Base-by-base conservation (phyloP, 2,797 vertebrate species). In the Danio kyathit region DNA sequence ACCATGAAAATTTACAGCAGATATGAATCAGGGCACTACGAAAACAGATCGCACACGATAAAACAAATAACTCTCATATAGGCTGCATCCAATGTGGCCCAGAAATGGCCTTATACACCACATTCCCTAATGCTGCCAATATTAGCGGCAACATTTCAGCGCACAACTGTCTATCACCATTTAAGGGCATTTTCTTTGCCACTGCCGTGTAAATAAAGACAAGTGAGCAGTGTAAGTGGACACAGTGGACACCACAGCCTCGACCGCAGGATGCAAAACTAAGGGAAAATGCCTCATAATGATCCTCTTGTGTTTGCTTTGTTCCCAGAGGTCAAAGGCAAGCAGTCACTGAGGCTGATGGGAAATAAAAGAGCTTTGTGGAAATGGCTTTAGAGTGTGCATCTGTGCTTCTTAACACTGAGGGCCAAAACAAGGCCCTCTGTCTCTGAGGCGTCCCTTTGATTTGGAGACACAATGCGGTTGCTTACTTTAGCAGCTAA, bases 361-460 rank as follows among this genome's bases (percentile, higher is more conserved):
- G 66, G 71, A 87, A 80, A 88, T 77, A 88, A 88, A 86, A 89
- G 85, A 77, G 79, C 86, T 83, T 88, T 89, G 89, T 89, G 78
- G 74, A 81, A 79, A 77, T 83, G 65, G 40, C 67, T 57, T 83
- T 82, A 82, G 81, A 80, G 73, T 75, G 81, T 85, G 79, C 82
- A 86, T 86, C 84, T 89, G 87, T 84, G 82, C 80, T 49, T 64
- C 56, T 80, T 83, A 83, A 82, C 81, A 79, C 65, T 77, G 59
- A 82, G 61, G 52, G 56, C 13, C 19, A 77, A 74, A 78, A 86
- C 74, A 80, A 74, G 84, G 76, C 48, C 49, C 78, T 85, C 77
- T 83, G 76, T 85, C 80, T 85, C 78, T 49, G 21, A 19, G 40
- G 51, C 43, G 77, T 77, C 44, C 40, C 41, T 81, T 81, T 81